Conservation (phyloP, 2,797 vertebrate genomes). For the Pogonophryne albipinna region DNA sequence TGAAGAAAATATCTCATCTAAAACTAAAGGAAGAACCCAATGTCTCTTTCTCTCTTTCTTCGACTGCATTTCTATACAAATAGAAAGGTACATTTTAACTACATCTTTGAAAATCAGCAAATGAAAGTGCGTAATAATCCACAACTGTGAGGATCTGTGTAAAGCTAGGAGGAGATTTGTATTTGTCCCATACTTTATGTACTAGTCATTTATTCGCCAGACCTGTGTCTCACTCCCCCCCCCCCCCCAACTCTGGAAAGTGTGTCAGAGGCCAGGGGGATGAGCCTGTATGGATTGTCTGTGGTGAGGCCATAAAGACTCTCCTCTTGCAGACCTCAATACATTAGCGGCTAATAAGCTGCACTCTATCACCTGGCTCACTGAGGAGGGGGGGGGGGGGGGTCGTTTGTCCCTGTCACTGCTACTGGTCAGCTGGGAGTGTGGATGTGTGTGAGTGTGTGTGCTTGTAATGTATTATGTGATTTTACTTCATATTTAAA, state of each 20-base stretch:
- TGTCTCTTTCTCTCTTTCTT: background rate
- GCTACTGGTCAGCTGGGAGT: slow-evolving; percentile 38
- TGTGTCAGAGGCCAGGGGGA: slow-evolving; percentile 41
- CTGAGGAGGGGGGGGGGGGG: slow-evolving; percentile 52
- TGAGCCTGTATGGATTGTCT: slow-evolving; percentile 54
- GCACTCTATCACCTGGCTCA: slow-evolving; percentile 62
- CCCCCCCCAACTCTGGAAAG: slow-evolving; percentile 22
- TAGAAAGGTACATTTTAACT: too few relatives aligned
- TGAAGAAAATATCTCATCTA: background rate
- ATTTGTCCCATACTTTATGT: too few relatives aligned
- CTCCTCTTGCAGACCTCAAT: slow-evolving; percentile 53
- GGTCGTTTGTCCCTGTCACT: slow-evolving; percentile 61
- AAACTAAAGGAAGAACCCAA: too few relatives aligned
- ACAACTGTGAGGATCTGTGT: too few relatives aligned
- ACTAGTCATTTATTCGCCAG: too few relatives aligned
- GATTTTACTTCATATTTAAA: too few relatives aligned
- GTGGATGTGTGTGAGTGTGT: slow-evolving; percentile 4
- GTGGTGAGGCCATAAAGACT: slow-evolving; percentile 46
- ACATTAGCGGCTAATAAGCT: slow-evolving; percentile 72
- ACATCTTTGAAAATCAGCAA: too few relatives aligned
- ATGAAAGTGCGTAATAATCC: too few relatives aligned
- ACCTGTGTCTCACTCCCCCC: too few relatives aligned
- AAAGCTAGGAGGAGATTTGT: too few relatives aligned
- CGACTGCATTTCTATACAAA: too few relatives aligned
- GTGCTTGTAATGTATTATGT: too few relatives aligned